These are phyloP conservation scores for Dorcus hopei DNA, from an alignment of 2,888 invertebrate species.

Conservation along the genomic window DNA sequence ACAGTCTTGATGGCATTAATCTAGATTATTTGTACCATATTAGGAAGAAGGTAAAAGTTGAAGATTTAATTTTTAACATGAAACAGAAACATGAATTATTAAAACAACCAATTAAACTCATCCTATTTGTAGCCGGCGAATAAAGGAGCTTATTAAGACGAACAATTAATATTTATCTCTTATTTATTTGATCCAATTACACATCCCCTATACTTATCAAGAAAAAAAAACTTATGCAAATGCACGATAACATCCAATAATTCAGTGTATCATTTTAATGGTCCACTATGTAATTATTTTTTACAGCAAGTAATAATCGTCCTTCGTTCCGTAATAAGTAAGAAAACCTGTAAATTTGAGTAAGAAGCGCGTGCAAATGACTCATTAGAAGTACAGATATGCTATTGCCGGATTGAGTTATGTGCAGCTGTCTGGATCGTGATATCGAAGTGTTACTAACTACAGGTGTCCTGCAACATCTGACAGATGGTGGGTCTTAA, in stretches of 20 bases:
- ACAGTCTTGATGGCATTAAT: too few relatives aligned
- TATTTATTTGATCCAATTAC: constrained; percentile 1
- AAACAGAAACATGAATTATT: too few relatives aligned
- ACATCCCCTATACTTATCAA: background rate
- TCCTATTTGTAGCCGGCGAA: background rate
- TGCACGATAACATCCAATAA: constrained; percentile 7
- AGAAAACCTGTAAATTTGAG: constrained; percentile 15
- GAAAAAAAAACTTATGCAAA: constrained; percentile 9
- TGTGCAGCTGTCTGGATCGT: constrained; percentile 23
- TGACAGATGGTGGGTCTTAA: constrained; percentile 18
- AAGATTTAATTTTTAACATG: too few relatives aligned
- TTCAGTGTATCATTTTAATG: constrained; percentile 8
- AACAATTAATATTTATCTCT: background rate
- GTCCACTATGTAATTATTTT: constrained; percentile 13
- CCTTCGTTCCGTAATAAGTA: constrained; percentile 9
- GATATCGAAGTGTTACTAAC: constrained; percentile 22
- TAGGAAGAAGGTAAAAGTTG: too few relatives aligned
- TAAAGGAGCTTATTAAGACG: background rate
- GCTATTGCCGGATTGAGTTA: constrained; percentile 20
- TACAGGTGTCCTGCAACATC: constrained; percentile 18
- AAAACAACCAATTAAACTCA: too few relatives aligned
- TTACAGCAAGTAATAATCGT: constrained; percentile 16
- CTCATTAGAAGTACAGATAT: constrained; percentile 18
- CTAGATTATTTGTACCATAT: too few relatives aligned
- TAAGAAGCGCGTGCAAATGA: constrained; percentile 18